Base-by-base conservation (phyloP, 2,113 vertebrate species). In the Echinops telfairi region DNA sequence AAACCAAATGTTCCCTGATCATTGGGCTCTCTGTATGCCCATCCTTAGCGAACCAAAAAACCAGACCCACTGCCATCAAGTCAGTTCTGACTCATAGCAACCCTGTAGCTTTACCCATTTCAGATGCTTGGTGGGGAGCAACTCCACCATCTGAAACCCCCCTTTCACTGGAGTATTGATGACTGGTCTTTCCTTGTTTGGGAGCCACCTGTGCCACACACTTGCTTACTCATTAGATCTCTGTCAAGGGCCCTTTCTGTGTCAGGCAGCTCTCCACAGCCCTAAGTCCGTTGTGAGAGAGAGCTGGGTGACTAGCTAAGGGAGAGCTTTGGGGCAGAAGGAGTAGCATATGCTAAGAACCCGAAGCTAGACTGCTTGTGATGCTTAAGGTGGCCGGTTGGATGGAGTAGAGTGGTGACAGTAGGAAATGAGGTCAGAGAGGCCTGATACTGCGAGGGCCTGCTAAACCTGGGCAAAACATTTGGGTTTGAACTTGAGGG, bases 401-500 rank as follows among this genome's bases (percentile, higher is more conserved):
- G n/a, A 77, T 77, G 19, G n/a, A 62, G 84, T 58, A 15, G 53
- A 73, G 31, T 75, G 53, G 17, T 79, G 60, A 22, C 40, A 68
- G 33, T 16, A 87, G 58, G n/a, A 91, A 87, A 47, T 57, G 68
- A 91, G 17, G n/a, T 83, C 62, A 76, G 85, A 79, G 77, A 85
- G 83, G 86, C 79, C 43, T 31, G 7, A 53, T 78, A 75, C 88
- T 40, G 9, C 79, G 57, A 77, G 76, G 76, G 20, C 38, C 38
- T 92, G 90, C 0, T 86, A 83, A 90, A 70, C 58, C 6, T 53
- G 73, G 68, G 47, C 86, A 29, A 73, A 85, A 77, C 83, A 6
- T 66, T 79, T 92, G 87, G 88, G 77, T 83, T 96, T 95, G 83
- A 82, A 84, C 60, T 83, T 92, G n/a, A 77, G 73, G 58, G 71